Evolutionary conservation across 2,797 vertebrate species (phyloP).

Genomic region (Miichthys miiuy): DNA sequence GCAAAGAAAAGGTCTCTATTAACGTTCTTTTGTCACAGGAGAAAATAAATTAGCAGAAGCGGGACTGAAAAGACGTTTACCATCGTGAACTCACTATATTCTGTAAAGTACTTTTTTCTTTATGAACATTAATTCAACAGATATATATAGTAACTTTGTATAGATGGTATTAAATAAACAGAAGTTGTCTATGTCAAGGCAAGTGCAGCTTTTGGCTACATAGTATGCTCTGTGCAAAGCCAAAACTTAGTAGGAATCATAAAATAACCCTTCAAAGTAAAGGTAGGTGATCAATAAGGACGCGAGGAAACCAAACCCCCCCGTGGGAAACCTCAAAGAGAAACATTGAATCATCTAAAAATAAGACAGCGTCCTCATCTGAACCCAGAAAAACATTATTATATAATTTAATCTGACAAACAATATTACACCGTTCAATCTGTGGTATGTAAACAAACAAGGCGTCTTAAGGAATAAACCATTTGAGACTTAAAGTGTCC

Average conservation of each 20-base stretch:
- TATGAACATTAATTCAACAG: neutral
- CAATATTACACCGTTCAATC: neutral
- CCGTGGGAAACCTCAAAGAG: neutral
- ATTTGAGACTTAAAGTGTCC: neutral
- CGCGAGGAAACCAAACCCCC: too few species aligned
- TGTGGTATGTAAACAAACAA: neutral
- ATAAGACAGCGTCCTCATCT: neutral
- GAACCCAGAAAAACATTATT: neutral
- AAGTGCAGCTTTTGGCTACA: neutral
- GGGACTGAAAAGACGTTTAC: neutral
- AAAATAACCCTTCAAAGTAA: neutral
- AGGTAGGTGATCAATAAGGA: neutral
- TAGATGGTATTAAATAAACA: neutral
- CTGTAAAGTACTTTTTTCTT: neutral
- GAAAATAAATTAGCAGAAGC: neutral
- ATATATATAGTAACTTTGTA: neutral
- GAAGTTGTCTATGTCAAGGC: neutral
- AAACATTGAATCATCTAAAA: too few species aligned
- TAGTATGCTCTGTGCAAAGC: neutral
- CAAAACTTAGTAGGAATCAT: neutral
- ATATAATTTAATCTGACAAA: neutral
- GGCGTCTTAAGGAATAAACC: neutral
- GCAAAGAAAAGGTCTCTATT: neutral
- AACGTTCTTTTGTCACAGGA: neutral
- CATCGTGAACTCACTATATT: neutral